Percentiles rank a stretch among this genome's conserved stretches.
phyloP scores from a whole-genome alignment of 2,113 vertebrate species.

The Oncorhynchus clarkii region DNA sequence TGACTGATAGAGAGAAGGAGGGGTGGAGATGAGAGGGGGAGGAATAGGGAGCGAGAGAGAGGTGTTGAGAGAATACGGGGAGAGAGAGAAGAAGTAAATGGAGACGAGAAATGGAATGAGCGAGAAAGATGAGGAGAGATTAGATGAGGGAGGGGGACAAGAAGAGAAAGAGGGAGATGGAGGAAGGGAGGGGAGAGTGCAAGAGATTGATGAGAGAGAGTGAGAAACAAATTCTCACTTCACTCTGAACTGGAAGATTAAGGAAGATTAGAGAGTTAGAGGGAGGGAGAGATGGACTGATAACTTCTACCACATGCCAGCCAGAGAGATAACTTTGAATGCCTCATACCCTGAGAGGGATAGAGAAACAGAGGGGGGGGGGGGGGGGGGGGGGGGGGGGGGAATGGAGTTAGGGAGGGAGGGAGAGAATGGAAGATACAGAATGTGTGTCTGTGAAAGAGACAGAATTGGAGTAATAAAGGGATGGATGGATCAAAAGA shows the following conservation, averaged over 20 bases:
- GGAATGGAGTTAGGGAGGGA: constrained; percentile 24
- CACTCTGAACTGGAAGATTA: constrained; percentile 76
- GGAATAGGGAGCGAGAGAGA: too few species aligned
- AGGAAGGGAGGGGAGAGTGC: constrained; percentile 44
- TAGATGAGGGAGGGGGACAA: constrained; percentile 28
- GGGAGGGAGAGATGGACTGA: constrained; percentile 66
- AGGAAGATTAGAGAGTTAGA: constrained; percentile 73
- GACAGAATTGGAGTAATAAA: constrained; percentile 6
- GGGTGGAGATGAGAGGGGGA: neutral
- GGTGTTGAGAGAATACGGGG: too few species aligned
- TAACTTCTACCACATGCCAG: constrained; percentile 68
- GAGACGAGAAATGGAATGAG: neutral
- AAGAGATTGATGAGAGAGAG: constrained; percentile 73
- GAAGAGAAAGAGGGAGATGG: constrained; percentile 40
- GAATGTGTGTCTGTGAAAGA: constrained; percentile 20
- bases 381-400: constrained; percentile 20
- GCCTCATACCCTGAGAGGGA: constrained; percentile 61
- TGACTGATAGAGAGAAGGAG: neutral
- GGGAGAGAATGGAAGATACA: constrained; percentile 20
- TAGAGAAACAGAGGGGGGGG: constrained; percentile 15
- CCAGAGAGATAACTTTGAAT: constrained; percentile 70
- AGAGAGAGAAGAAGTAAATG: too few species aligned
- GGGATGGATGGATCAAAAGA: constrained; percentile 17
- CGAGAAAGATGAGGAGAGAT: neutral
- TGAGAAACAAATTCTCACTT: constrained; percentile 81